Percentiles rank a stretch among this genome's conserved stretches.
These are phyloP conservation scores for Caenorhabditis macrosperma DNA, from an alignment of 2,888 invertebrate genomes.

Conservation along the genomic window DNA sequence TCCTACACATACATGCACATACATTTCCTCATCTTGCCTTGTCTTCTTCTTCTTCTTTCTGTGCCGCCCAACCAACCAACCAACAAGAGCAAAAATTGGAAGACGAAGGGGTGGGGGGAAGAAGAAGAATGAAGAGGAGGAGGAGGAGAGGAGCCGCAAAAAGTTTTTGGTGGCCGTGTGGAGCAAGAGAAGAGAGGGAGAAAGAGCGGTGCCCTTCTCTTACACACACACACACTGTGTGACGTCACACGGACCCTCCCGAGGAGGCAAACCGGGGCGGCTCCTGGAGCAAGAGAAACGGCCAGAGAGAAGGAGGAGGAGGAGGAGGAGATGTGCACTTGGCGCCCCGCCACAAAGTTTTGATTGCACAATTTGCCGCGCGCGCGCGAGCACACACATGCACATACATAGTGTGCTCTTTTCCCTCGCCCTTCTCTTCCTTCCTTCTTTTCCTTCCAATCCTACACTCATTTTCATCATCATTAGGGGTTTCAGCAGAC, in stretches of 20 bases:
- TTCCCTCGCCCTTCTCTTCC: background rate
- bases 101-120: slow-evolving; percentile 25
- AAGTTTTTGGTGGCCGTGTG: slow-evolving; percentile 23
- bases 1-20: no score
- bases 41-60: slow-evolving; percentile 1
- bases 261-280: no score
- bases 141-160: background rate
- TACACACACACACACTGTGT: slow-evolving; percentile 13
- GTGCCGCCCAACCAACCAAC: no score
- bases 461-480: slow-evolving; percentile 8
- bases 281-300: slow-evolving; percentile 31
- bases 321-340: slow-evolving; percentile 40
- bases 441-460: background rate
- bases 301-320: slow-evolving; percentile 29
- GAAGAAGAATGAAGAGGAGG: slow-evolving; percentile 7
- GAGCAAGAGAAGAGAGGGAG: background rate
- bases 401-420: background rate
- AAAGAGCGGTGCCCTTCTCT: background rate
- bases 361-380: slow-evolving; percentile 57
- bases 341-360: slow-evolving; percentile 51
- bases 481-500: no score
- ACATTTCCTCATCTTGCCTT: background rate
- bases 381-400: background rate
- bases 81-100: slow-evolving; percentile 37
- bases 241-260: slow-evolving; percentile 52